Conservation (phyloP, 2,888 invertebrate species). For the Galerucella calmariensis region DNA sequence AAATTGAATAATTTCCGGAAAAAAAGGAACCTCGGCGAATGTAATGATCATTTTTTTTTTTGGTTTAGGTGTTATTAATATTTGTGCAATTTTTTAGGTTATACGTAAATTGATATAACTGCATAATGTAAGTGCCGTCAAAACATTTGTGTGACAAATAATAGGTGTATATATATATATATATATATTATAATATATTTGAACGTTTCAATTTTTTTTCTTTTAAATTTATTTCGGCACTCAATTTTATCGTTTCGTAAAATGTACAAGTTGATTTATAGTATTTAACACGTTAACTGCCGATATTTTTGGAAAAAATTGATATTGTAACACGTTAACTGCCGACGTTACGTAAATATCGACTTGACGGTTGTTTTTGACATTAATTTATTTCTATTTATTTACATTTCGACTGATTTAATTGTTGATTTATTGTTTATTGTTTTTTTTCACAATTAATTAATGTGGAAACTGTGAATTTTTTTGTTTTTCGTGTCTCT, state of each 20-base stretch:
- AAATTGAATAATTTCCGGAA: conserved; percentile 1
- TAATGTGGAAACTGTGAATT: background rate
- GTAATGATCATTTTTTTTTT: conserved; percentile 39
- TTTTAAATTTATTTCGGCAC: conserved; percentile 51
- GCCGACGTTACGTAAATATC: background rate
- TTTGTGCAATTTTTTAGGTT: conserved; percentile 56
- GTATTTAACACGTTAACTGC: background rate
- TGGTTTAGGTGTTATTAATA: conserved; percentile 45
- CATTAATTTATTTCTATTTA: conserved; percentile 38
- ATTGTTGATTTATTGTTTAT: conserved; percentile 42
- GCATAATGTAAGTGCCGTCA: conserved; percentile 60
- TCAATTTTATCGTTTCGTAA: conserved; percentile 37
- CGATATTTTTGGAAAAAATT: too few relatives aligned
- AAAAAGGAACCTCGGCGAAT: conserved; percentile 26
- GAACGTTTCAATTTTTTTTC: conserved; percentile 36
- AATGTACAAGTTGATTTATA: conserved; percentile 27
- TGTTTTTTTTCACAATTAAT: conserved; percentile 34
- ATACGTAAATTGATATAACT: conserved; percentile 34
- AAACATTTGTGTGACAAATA: conserved; percentile 60
- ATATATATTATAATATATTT: too few relatives aligned
- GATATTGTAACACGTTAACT: too few relatives aligned
- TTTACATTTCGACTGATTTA: conserved; percentile 41
- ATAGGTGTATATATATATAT: conserved; percentile 56
- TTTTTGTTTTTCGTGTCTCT: conserved; percentile 39
- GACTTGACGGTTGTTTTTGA: background rate